These are phyloP conservation scores for Tenebrio molitor DNA, from an alignment of 1,140 invertebrate genomes.

Conservation along the genomic window DNA sequence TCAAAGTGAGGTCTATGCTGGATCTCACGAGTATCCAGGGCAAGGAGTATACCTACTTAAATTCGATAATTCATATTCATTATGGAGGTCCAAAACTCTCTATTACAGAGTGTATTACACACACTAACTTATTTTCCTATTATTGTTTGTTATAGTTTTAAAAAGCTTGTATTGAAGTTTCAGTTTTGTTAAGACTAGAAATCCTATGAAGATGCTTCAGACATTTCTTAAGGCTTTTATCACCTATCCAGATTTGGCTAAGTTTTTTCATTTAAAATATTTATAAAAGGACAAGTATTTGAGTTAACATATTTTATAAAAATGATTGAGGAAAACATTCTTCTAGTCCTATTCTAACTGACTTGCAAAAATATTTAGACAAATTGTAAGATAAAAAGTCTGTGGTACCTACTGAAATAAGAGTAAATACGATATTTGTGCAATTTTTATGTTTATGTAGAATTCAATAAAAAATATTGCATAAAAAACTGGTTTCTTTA, in stretches of 20 bases:
- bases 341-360: constrained; percentile 28
- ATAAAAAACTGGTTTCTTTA: constrained; percentile 36
- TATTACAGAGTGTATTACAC: constrained; percentile 99
- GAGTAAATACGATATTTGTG: constrained; percentile 45
- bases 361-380: background rate
- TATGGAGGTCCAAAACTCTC: constrained; percentile 99
- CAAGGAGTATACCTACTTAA: constrained; percentile 98
- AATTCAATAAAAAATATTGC: constrained; percentile 42
- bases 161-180: constrained; percentile 13
- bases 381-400: constrained; percentile 45
- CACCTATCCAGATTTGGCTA: background rate
- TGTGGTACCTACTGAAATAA: constrained; percentile 47
- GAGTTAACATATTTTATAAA: no score
- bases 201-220: background rate
- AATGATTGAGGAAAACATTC: no score
- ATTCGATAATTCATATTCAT: constrained; percentile 99
- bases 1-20: constrained; percentile 97
- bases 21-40: constrained; percentile 96
- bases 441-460: constrained; percentile 47
- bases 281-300: constrained; percentile 4
- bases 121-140: constrained; percentile 66
- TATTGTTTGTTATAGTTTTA: background rate
- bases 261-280: background rate
- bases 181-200: background rate
- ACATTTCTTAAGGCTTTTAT: background rate